phyloP scores from a whole-genome alignment of 2,113 vertebrate species.

The Rhinolophus sinicus region DNA sequence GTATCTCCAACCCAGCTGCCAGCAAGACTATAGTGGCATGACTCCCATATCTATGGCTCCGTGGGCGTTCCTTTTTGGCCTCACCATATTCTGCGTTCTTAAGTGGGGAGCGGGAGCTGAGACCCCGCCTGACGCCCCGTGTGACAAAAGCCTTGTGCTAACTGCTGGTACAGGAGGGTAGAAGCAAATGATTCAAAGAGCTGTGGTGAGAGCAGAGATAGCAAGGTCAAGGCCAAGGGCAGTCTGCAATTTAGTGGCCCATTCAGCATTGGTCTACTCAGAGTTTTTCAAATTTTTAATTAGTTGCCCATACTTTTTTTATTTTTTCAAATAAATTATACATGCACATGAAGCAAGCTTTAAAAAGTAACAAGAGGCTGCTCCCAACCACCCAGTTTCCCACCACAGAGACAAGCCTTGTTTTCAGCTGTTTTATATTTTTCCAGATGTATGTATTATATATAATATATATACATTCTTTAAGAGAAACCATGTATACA shows the following conservation, averaged over 20 bases:
- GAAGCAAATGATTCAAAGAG: background rate
- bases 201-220: background rate
- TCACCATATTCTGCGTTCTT: too few relatives aligned
- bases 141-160: background rate
- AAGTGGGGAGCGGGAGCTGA: too few relatives aligned
- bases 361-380: background rate
- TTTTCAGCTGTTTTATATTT: background rate
- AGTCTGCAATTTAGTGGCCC: background rate
- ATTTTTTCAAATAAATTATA: background rate
- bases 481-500: background rate
- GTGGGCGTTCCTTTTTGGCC: too few relatives aligned
- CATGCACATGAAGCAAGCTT: background rate
- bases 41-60: too few relatives aligned
- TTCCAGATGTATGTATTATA: background rate
- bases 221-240: background rate
- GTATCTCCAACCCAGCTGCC: too few relatives aligned
- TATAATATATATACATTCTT: background rate
- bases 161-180: fast-evolving
- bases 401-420: background rate
- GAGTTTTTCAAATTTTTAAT: background rate
- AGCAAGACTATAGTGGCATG: too few relatives aligned
- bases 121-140: too few relatives aligned
- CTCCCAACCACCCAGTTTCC: background rate
- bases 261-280: background rate
- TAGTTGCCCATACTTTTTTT: background rate